Conservation (phyloP, 2,888 invertebrate species). For the Eristalinus aeneus region DNA sequence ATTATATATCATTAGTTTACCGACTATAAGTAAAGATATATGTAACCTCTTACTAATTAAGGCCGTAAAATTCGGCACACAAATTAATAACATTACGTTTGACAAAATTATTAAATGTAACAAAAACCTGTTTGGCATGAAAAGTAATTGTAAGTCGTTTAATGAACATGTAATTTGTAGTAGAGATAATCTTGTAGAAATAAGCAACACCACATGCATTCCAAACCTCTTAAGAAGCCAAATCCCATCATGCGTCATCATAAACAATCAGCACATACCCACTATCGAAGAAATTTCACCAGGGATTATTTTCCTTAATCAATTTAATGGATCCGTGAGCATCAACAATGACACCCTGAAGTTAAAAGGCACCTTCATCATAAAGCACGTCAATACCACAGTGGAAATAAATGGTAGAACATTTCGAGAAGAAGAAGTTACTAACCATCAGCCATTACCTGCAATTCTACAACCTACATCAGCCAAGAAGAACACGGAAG, state of each 20-base stretch:
- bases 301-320: constrained; percentile 19
- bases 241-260: too few species aligned
- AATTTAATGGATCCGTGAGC: constrained; percentile 1
- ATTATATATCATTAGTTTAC: too few species aligned
- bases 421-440: neutral
- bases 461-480: too few species aligned
- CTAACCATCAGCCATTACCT: neutral
- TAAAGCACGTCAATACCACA: too few species aligned
- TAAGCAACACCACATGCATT: too few species aligned
- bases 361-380: too few species aligned
- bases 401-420: neutral
- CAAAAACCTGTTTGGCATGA: constrained; percentile 15
- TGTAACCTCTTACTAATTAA: constrained; percentile 37
- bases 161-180: too few species aligned
- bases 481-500: too few species aligned
- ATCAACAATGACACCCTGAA: too few species aligned
- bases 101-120: constrained; percentile 21
- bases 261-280: constrained; percentile 19
- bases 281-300: constrained; percentile 13
- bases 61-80: constrained; percentile 31
- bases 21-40: constrained; percentile 19
- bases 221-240: too few species aligned
- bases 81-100: constrained; percentile 22
- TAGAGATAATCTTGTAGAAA: too few species aligned
- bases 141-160: neutral